Conservation (phyloP, 2,888 invertebrate species). For the Spicauda simplicius region DNA sequence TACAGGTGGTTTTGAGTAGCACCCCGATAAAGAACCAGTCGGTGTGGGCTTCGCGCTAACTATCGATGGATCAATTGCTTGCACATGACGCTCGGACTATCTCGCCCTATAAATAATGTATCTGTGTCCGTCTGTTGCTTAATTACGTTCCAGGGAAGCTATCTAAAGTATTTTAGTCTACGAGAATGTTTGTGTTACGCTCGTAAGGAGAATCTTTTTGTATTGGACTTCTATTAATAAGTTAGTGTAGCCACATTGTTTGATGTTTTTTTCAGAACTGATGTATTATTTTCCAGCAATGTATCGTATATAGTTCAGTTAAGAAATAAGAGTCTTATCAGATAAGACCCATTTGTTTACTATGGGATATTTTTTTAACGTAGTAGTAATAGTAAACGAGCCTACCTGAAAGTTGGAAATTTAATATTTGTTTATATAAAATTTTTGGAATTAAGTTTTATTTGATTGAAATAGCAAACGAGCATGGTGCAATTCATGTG, state of each 20-base stretch:
- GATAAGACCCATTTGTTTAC: too few relatives aligned
- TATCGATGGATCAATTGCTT: slow-evolving; percentile 36
- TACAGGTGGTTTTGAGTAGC: slow-evolving; percentile 11
- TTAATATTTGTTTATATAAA: too few relatives aligned
- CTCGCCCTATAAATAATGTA: slow-evolving; percentile 34
- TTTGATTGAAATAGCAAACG: too few relatives aligned
- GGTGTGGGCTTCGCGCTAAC: slow-evolving; percentile 35
- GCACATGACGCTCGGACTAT: slow-evolving; percentile 36
- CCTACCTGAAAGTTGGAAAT: too few relatives aligned
- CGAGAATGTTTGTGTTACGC: neutral
- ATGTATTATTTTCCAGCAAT: too few relatives aligned
- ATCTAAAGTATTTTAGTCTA: slow-evolving; percentile 15
- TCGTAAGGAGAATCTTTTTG: neutral
- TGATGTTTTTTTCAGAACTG: neutral
- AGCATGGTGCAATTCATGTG: too few relatives aligned
- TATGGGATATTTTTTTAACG: too few relatives aligned
- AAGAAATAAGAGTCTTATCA: too few relatives aligned
- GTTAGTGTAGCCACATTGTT: neutral
- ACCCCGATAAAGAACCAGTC: slow-evolving; percentile 30
- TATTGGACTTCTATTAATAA: neutral
- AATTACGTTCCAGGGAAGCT: slow-evolving; percentile 24
- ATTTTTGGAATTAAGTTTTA: too few relatives aligned
- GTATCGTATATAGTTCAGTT: neutral
- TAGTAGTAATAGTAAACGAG: too few relatives aligned
- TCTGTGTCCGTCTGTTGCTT: slow-evolving; percentile 34